Conservation (phyloP, 2,113 vertebrate species). For the Lepus americanus region DNA sequence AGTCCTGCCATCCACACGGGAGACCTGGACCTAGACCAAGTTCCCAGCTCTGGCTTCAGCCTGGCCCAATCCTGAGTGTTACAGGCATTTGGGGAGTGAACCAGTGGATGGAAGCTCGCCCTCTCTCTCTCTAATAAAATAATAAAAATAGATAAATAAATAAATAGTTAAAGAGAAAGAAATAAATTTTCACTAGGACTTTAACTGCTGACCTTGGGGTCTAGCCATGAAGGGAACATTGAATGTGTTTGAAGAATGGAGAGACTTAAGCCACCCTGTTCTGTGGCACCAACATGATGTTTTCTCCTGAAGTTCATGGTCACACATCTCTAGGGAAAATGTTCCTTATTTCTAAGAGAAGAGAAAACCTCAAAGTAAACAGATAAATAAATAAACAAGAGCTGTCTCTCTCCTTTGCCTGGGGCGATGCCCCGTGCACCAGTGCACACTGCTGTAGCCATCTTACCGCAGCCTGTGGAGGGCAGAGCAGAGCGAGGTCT, state of each 20-base stretch:
- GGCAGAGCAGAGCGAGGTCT: not conserved
- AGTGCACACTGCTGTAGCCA: not conserved
- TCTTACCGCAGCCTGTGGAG: not conserved
- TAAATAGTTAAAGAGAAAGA: no score
- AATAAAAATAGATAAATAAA: no score
- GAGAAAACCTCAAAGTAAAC: not conserved
- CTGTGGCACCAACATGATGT: not conserved
- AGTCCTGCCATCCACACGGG: no score
- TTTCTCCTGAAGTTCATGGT: not conserved
- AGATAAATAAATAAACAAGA: no score
- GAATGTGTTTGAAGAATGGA: not conserved
- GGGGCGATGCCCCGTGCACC: not conserved
- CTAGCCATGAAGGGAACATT: not conserved
- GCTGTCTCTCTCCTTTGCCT: not conserved
- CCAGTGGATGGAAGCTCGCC: no score
- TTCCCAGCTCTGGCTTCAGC: no score
- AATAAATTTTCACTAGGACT: not conserved
- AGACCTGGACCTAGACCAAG: no score
- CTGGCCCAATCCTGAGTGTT: no score
- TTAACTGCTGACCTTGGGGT: not conserved
- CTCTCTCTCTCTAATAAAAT: no score
- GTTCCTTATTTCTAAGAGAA: not conserved
- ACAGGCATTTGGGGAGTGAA: no score
- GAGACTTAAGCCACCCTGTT: not conserved
- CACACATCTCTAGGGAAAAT: slow-evolving; percentile 14